Percentiles rank a stretch among this genome's conserved stretches.
Evolutionary conservation across 1,140 invertebrate species (phyloP).

Genomic region (Tetragnatha versicolor): DNA sequence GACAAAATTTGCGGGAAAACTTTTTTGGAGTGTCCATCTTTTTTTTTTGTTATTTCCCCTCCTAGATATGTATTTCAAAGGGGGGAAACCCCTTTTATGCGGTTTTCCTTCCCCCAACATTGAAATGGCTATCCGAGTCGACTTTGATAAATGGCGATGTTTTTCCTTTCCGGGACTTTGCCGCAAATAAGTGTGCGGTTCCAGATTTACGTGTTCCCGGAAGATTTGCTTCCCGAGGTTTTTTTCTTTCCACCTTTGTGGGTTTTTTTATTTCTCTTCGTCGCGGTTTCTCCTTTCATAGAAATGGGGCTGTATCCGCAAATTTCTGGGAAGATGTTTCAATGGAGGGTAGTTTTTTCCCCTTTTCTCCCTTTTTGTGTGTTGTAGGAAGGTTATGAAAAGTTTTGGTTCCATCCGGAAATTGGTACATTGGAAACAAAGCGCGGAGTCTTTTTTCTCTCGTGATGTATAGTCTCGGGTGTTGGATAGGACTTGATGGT

Average conservation of each 20-base stretch:
- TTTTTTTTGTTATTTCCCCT: not conserved
- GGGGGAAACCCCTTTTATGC: not conserved
- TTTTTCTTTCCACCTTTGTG: not conserved
- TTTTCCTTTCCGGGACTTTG: not conserved
- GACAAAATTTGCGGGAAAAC: not conserved
- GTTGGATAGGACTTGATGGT: no score
- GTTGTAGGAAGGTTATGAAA: no score
- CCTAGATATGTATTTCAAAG: not conserved
- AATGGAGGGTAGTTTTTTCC: no score
- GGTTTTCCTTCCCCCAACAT: not conserved
- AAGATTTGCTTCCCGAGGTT: constrained; percentile 1
- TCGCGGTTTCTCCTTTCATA: not conserved
- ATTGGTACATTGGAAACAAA: no score
- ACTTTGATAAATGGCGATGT: constrained; percentile 28
- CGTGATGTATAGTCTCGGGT: no score
- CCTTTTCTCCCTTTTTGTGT: no score
- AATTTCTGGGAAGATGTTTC: not conserved
- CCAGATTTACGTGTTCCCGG: constrained; percentile 28
- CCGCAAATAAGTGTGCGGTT: not conserved
- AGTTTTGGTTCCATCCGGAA: no score
- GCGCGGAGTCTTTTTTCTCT: no score
- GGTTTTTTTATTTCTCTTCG: not conserved
- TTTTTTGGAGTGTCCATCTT: not conserved
- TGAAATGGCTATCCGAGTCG: constrained; percentile 4
- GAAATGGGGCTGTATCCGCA: not conserved